Evolutionary conservation across 2,113 vertebrate species (phyloP).

Genomic region (Stegastes partitus): DNA sequence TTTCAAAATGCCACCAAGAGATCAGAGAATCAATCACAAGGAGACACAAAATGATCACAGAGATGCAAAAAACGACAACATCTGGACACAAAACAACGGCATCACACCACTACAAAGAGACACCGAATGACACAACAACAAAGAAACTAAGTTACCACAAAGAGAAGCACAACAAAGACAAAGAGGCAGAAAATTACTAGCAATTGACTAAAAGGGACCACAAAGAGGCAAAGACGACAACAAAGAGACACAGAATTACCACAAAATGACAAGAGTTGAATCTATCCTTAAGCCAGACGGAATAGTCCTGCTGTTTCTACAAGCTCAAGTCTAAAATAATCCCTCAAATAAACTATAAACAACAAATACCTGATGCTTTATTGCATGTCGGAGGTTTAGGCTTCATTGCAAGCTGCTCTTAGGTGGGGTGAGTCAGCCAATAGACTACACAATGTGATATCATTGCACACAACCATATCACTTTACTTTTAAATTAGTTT

Average conservation of each 20-base stretch:
- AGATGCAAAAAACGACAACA: too few species aligned
- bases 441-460: not conserved
- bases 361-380: not conserved
- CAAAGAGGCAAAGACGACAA: not conserved
- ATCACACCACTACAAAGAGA: conserved; percentile 6
- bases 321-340: not conserved
- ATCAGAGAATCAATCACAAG: conserved; percentile 1
- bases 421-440: not conserved
- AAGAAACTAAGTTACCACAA: not conserved
- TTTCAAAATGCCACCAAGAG: conserved; percentile 20
- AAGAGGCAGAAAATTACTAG: not conserved
- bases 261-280: conserved; percentile 1
- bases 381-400: not conserved
- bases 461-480: conserved; percentile 5
- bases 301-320: not conserved
- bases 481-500: conserved; percentile 30
- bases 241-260: not conserved
- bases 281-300: not conserved
- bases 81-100: not conserved
- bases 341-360: not conserved
- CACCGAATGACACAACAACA: not conserved
- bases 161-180: not conserved
- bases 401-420: conserved; percentile 1
- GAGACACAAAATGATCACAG: not conserved
- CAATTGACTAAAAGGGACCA: not conserved